Conservation (phyloP, 1,140 invertebrate genomes). For the Campodea augens region DNA sequence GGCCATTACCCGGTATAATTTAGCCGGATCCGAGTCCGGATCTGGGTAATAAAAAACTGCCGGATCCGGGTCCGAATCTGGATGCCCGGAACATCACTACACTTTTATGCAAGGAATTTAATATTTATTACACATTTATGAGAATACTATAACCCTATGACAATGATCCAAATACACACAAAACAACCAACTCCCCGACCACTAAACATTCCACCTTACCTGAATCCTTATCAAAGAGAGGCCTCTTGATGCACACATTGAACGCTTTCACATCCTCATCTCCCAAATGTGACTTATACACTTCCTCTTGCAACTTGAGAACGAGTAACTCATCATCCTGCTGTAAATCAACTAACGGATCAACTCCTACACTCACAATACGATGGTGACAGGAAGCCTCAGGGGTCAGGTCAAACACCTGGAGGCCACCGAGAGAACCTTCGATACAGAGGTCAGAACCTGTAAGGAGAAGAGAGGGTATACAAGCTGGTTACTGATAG, state of each 20-base stretch:
- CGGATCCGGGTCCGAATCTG: too few species aligned
- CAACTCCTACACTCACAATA: slow-evolving; percentile 65
- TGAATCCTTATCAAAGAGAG: slow-evolving; percentile 8
- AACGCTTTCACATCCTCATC: slow-evolving; percentile 35
- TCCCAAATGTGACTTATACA: slow-evolving; percentile 24
- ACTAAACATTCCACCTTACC: too few species aligned
- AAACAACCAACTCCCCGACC: too few species aligned
- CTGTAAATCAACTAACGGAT: slow-evolving; percentile 35
- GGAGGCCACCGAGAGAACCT: slow-evolving; percentile 75
- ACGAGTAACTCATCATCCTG: slow-evolving; percentile 13
- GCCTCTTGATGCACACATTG: slow-evolving; percentile 33
- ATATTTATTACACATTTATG: too few species aligned
- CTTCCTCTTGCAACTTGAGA: slow-evolving; percentile 18
- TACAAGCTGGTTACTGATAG: too few species aligned
- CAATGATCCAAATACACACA: too few species aligned
- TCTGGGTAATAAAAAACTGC: too few species aligned
- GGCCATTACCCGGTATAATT: too few species aligned
- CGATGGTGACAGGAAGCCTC: slow-evolving; percentile 64
- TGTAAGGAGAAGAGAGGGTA: slow-evolving; percentile 16
- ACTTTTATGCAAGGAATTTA: too few species aligned
- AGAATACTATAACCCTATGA: too few species aligned
- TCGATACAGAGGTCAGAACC: slow-evolving; percentile 38
- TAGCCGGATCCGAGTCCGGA: too few species aligned
- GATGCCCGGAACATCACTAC: too few species aligned
- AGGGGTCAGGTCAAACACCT: slow-evolving; percentile 67